phyloP scores from a whole-genome alignment of 2,797 vertebrate genomes.

The Catostomus latipinnis region DNA sequence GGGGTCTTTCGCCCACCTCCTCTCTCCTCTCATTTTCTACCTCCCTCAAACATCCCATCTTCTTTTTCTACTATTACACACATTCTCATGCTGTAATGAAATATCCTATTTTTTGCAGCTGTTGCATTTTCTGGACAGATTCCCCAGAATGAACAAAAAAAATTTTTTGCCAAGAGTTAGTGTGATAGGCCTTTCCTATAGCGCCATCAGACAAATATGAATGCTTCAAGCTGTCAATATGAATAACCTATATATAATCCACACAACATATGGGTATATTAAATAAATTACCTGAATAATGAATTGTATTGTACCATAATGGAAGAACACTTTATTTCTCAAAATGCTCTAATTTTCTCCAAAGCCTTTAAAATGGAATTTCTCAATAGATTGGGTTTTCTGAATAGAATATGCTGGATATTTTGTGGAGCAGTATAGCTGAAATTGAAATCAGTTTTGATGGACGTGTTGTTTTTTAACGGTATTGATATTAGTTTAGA shows the following conservation, averaged over 20 bases:
- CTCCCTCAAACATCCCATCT: conserved; percentile 13
- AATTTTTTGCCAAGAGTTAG: conserved; percentile 17
- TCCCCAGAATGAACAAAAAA: conserved; percentile 18
- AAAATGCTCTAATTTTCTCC: no score
- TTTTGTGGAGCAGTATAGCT: neutral
- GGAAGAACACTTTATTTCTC: no score
- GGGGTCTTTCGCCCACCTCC: conserved; percentile 18
- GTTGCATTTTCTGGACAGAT: conserved; percentile 40
- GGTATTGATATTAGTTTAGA: neutral
- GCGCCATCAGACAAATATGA: no score
- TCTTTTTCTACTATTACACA: conserved; percentile 28
- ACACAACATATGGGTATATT: no score
- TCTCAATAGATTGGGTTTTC: neutral
- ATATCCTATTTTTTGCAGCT: conserved; percentile 49
- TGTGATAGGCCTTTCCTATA: neutral
- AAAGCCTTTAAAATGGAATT: neutral
- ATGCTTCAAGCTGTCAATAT: neutral
- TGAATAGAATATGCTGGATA: neutral
- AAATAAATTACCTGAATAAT: no score
- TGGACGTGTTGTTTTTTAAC: neutral
- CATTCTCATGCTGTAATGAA: conserved; percentile 41
- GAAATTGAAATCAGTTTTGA: no score
- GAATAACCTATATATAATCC: neutral
- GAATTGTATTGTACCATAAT: no score
- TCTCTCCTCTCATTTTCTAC: conserved; percentile 17